A percentile compares a stretch with the other conserved stretches of the same genome.
Evolutionary conservation across 2,113 vertebrate genomes (phyloP).

Genomic region (Oophaga pumilio): DNA sequence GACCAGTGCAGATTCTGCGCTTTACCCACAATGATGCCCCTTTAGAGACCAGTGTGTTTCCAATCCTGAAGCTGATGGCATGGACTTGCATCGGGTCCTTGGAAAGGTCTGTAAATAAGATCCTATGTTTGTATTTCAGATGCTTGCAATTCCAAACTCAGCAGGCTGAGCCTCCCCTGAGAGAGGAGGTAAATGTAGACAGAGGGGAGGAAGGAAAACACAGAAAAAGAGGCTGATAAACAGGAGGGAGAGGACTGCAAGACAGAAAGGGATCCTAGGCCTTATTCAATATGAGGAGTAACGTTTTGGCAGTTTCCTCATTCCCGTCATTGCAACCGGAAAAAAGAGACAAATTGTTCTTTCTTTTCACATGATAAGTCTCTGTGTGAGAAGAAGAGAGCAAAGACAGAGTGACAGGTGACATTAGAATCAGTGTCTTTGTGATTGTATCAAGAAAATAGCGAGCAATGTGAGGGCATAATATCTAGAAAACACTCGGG

Average conservation of each 20-base stretch:
- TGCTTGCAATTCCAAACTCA: conserved; percentile 48
- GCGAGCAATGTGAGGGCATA: background rate
- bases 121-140: conserved; percentile 56
- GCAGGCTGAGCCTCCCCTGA: conserved; percentile 2
- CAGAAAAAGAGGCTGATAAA: conserved; percentile 35
- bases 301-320: conserved; percentile 23
- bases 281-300: background rate
- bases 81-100: conserved; percentile 46
- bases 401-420: conserved; percentile 13
- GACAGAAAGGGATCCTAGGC: conserved; percentile 26
- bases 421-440: background rate
- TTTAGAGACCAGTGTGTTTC: background rate
- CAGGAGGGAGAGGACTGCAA: conserved; percentile 17
- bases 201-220: conserved; percentile 43
- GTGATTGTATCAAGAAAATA: conserved; percentile 13
- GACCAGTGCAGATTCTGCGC: background rate
- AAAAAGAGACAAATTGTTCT: conserved; percentile 22
- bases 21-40: background rate
- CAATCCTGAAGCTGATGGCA: conserved; percentile 12
- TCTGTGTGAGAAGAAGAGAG: conserved; percentile 2
- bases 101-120: conserved; percentile 56
- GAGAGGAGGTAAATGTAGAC: conserved; percentile 38
- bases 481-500: background rate
- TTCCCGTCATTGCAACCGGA: conserved; percentile 29
- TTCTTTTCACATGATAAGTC: conserved; percentile 38